Conservation (phyloP, 2,113 vertebrate genomes). For the Brachypteracias leptosomus region DNA sequence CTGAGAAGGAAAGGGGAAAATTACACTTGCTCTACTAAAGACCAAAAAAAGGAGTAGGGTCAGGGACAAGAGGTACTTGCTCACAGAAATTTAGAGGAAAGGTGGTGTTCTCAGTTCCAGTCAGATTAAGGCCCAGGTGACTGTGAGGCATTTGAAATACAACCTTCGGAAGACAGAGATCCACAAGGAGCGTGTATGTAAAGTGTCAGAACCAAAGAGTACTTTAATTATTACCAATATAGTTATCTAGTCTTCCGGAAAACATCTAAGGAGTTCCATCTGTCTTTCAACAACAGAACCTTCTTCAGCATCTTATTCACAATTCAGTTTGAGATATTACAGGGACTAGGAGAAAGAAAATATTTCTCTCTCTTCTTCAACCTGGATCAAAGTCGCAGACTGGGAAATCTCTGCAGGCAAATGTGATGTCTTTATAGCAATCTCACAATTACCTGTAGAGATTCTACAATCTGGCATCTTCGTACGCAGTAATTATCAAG, state of each 20-base stretch:
- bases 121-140: background rate
- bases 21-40: background rate
- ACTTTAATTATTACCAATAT: background rate
- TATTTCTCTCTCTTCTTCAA: background rate
- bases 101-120: background rate
- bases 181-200: background rate
- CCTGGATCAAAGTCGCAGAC: constrained; percentile 75
- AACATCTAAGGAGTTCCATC: background rate
- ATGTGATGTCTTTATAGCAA: constrained; percentile 85
- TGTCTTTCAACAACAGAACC: background rate
- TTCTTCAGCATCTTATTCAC: background rate
- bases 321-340: background rate
- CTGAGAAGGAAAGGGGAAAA: background rate
- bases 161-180: background rate
- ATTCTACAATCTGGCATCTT: constrained; percentile 85
- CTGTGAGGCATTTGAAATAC: background rate
- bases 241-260: background rate
- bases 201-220: background rate
- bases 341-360: background rate
- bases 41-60: background rate
- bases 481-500: constrained; percentile 8
- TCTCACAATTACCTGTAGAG: constrained; percentile 95
- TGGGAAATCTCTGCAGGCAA: constrained; percentile 98
- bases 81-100: background rate
- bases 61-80: background rate